These are phyloP conservation scores for Cyrtodaria siliqua DNA, from an alignment of 2,888 invertebrate genomes.

Conservation along the genomic window DNA sequence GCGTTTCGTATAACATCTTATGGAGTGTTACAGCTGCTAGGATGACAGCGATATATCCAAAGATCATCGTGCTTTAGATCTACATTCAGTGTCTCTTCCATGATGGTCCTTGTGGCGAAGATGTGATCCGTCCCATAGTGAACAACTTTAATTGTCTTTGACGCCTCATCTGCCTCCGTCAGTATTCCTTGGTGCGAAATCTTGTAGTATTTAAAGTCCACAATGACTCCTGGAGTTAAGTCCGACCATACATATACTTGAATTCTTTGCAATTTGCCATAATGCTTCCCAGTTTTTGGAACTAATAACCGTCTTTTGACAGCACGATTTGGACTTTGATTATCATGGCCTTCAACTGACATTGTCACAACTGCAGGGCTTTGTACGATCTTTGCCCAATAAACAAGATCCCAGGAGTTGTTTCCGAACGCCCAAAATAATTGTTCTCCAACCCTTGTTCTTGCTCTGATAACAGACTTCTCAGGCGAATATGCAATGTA, in stretches of 20 bases:
- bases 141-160: conserved; percentile 35
- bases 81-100: conserved; percentile 34
- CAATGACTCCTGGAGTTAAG: conserved; percentile 32
- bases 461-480: conserved; percentile 23
- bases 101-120: conserved; percentile 41
- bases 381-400: conserved; percentile 48
- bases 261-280: conserved; percentile 26
- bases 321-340: neutral
- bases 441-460: conserved; percentile 27
- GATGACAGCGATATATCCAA: conserved; percentile 31
- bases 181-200: conserved; percentile 46
- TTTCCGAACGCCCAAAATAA: conserved; percentile 14
- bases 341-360: neutral
- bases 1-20: conserved; percentile 9
- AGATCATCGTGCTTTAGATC: conserved; percentile 18
- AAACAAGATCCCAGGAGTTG: conserved; percentile 39
- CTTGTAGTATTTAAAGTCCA: conserved; percentile 36
- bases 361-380: conserved; percentile 11
- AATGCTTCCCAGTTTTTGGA: conserved; percentile 18
- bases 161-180: conserved; percentile 12
- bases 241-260: conserved; percentile 30
- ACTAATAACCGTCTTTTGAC: conserved; percentile 10
- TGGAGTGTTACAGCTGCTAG: conserved; percentile 7
- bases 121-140: conserved; percentile 45
- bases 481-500: conserved; percentile 17